A percentile compares a stretch with the other conserved stretches of the same genome.
Conservation (phyloP, 2,113 vertebrate genomes). For the Eulacestoma nigropectus region DNA sequence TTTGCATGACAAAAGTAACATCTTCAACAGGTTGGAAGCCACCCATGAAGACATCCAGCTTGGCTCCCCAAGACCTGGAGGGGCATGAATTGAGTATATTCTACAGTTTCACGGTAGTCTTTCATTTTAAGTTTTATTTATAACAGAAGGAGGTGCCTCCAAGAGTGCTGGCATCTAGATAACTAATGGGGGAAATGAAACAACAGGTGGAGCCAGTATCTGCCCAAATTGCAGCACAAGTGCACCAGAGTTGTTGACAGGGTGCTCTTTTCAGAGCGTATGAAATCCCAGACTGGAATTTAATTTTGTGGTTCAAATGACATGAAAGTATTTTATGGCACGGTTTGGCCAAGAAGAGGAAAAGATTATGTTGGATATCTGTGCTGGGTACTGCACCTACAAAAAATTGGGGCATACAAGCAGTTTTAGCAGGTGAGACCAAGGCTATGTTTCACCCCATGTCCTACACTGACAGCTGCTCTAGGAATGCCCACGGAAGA, state of each 20-base stretch:
- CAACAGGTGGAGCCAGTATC: neutral
- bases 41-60: neutral
- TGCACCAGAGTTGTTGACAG: neutral
- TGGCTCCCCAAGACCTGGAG: neutral
- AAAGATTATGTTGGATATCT: neutral
- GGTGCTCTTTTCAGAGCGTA: neutral
- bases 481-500: neutral
- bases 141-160: neutral
- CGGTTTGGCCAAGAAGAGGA: neutral
- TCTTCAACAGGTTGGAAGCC: conserved; percentile 2
- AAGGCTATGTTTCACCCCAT: neutral
- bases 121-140: conserved; percentile 20
- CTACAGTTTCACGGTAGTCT: neutral
- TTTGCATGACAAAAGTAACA: neutral
- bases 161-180: neutral
- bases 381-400: neutral
- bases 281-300: neutral
- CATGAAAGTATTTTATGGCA: neutral
- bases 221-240: neutral
- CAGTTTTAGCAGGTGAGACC: neutral
- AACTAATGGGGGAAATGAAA: neutral
- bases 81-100: neutral
- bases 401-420: neutral
- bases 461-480: neutral
- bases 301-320: neutral